Percentiles rank a stretch among this genome's conserved stretches.
These are phyloP conservation scores for Catharus ustulatus DNA, from an alignment of 2,797 vertebrate genomes.

Conservation along the genomic window DNA sequence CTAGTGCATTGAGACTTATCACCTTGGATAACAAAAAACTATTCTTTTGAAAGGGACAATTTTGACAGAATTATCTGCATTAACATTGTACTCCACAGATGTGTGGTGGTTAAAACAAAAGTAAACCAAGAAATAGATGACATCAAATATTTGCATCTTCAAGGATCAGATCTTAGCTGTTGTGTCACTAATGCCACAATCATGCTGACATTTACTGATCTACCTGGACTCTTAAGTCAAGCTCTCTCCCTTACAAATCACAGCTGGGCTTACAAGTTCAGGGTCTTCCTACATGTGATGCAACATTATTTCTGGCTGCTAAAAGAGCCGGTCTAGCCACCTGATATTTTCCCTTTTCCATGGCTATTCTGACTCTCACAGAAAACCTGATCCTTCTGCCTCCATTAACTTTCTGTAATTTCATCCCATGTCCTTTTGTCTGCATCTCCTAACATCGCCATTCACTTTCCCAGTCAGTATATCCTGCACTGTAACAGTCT, in stretches of 20 bases:
- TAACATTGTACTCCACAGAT: neutral
- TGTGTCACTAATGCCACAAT: neutral
- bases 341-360: neutral
- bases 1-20: neutral
- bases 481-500: neutral
- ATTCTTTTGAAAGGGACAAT: neutral
- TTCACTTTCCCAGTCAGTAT: neutral
- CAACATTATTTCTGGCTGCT: neutral
- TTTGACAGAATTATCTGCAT: neutral
- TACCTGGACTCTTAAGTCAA: neutral
- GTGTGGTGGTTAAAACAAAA: neutral
- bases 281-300: neutral
- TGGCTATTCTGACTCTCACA: neutral
- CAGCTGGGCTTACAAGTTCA: neutral
- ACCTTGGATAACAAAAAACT: neutral
- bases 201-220: neutral
- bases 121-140: neutral
- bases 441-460: neutral
- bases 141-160: neutral
- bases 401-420: constrained; percentile 32
- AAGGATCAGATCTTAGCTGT: neutral
- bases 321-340: neutral
- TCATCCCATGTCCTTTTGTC: constrained; percentile 12
- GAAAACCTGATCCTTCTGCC: neutral
- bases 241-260: neutral